Percentiles rank a stretch among this genome's conserved stretches.
Evolutionary conservation across 2,888 invertebrate species (phyloP).

Genomic region (Nephrocerus scutellatus): DNA sequence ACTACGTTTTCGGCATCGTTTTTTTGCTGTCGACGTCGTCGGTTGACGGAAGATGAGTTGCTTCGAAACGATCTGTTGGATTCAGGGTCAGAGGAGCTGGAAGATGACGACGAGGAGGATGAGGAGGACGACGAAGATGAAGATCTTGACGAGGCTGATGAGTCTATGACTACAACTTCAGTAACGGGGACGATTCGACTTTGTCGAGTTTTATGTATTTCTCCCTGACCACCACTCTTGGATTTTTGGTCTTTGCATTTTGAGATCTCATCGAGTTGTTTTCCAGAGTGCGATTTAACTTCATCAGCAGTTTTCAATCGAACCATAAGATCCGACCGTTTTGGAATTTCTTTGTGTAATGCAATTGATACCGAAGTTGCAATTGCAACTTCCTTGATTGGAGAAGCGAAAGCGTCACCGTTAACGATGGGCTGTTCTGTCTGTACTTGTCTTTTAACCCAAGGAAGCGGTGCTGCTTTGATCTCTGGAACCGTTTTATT

Average conservation of each 20-base stretch:
- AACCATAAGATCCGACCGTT: conserved; percentile 22
- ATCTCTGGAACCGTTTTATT: background rate
- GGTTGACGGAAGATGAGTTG: conserved; percentile 23
- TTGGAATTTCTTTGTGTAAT: no score
- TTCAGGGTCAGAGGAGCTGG: conserved; percentile 24
- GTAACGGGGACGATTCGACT: conserved; percentile 5
- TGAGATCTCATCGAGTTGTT: conserved; percentile 3
- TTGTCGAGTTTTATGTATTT: conserved; percentile 4
- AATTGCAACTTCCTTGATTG: no score
- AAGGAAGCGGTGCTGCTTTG: background rate
- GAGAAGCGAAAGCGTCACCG: no score
- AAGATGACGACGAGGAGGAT: conserved; percentile 23
- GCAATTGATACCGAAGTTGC: no score
- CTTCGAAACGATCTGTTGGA: conserved; percentile 24
- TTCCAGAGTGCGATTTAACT: conserved; percentile 15
- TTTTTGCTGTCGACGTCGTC: conserved; percentile 27
- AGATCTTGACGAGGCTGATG: conserved; percentile 17
- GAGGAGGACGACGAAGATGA: conserved; percentile 20
- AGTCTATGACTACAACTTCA: conserved; percentile 25
- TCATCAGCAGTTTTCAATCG: conserved; percentile 28
- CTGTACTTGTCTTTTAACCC: background rate
- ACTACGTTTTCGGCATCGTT: conserved; percentile 36
- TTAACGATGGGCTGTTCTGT: no score
- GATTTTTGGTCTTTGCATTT: conserved; percentile 10
- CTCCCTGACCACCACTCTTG: background rate